Conservation (phyloP, 1,140 invertebrate species). For the Ptiloglossa arizonensis region DNA sequence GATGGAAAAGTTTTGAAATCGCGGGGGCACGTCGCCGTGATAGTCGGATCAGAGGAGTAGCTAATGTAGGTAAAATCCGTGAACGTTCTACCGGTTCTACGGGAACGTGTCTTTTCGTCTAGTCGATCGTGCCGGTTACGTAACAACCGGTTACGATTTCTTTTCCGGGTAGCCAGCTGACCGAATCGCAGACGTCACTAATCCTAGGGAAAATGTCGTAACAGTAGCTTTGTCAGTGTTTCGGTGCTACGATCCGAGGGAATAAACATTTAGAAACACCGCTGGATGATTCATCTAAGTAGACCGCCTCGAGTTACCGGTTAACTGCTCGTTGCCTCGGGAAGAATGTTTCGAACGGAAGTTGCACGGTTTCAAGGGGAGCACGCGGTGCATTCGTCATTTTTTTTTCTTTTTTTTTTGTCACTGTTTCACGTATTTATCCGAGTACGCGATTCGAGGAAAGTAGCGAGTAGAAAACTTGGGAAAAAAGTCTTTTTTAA, state of each 20-base stretch:
- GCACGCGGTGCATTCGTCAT: background rate
- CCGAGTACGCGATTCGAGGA: background rate
- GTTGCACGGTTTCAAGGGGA: background rate
- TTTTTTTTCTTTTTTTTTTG: background rate
- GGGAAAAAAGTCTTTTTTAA: too few species aligned
- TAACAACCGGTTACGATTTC: slow-evolving; percentile 61
- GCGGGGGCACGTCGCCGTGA: background rate
- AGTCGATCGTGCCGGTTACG: slow-evolving; percentile 44
- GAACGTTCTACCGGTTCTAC: slow-evolving; percentile 39
- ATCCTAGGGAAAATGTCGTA: slow-evolving; percentile 27
- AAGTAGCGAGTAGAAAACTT: too few species aligned
- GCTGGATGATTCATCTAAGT: background rate
- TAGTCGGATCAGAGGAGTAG: background rate
- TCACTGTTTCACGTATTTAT: background rate
- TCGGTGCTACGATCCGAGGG: background rate
- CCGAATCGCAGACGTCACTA: slow-evolving; percentile 47
- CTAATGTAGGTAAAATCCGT: slow-evolving; percentile 2
- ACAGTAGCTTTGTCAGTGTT: slow-evolving; percentile 30
- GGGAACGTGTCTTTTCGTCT: slow-evolving; percentile 55
- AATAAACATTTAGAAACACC: background rate
- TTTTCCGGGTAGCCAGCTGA: slow-evolving; percentile 50
- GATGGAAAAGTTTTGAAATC: background rate
- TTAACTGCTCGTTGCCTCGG: background rate
- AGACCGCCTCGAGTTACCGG: background rate
- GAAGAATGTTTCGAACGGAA: background rate